Evolutionary conservation across 2,888 invertebrate species (phyloP).

Genomic region (Parnassius mnemosyne): DNA sequence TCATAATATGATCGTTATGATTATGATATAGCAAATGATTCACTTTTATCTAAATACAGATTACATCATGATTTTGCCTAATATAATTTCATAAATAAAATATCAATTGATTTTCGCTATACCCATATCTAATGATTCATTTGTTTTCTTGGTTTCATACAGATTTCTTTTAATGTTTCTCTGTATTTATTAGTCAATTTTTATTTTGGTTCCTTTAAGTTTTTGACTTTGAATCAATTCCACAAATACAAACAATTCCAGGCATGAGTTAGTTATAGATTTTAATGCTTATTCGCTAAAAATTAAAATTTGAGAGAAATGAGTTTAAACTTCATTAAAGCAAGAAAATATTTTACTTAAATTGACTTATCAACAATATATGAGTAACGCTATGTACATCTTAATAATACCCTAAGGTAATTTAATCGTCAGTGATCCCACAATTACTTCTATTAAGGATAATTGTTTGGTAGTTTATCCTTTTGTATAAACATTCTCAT

Average conservation of each 20-base stretch:
- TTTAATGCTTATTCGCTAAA: too few relatives aligned
- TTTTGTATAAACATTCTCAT: background rate
- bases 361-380: slow-evolving; percentile 48
- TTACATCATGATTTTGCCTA: slow-evolving; percentile 9
- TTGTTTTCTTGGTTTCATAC: slow-evolving; percentile 16
- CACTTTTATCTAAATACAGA: slow-evolving; percentile 7
- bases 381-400: slow-evolving; percentile 65
- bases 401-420: slow-evolving; percentile 51
- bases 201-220: slow-evolving; percentile 70
- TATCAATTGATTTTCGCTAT: slow-evolving; percentile 5
- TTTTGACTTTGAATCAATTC: slow-evolving; percentile 67
- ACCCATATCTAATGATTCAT: slow-evolving; percentile 7
- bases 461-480: slow-evolving; percentile 2
- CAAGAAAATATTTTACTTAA: background rate
- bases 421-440: slow-evolving; percentile 67
- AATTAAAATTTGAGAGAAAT: too few relatives aligned
- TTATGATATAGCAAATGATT: slow-evolving; percentile 1
- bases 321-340: background rate
- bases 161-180: slow-evolving; percentile 17
- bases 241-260: slow-evolving; percentile 67
- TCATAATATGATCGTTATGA: too few relatives aligned
- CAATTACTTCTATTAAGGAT: slow-evolving; percentile 61
- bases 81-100: slow-evolving; percentile 20
- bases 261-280: slow-evolving; percentile 34
- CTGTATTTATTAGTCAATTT: slow-evolving; percentile 40